A percentile compares a stretch with the other conserved stretches of the same genome.
Evolutionary conservation across 2,113 vertebrate species (phyloP).

Genomic region (Okapia johnstoni): DNA sequence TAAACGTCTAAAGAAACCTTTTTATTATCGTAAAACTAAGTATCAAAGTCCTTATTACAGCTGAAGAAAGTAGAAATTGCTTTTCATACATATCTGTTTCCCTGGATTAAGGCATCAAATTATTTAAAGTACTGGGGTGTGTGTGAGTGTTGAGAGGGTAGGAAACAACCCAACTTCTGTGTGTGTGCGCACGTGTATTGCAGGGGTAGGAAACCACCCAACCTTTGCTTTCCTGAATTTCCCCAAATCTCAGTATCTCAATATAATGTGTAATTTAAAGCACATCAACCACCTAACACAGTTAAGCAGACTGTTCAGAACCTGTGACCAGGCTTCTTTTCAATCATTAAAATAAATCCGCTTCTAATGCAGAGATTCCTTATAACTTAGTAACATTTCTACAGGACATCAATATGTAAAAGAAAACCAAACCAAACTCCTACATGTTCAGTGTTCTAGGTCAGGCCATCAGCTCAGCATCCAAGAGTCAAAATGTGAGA

Average conservation of each 20-base stretch:
- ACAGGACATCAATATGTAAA: not conserved
- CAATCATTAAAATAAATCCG: not conserved
- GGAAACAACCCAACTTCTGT: not conserved
- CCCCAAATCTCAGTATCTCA: not conserved
- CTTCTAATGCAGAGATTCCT: not conserved
- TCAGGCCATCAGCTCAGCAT: not conserved
- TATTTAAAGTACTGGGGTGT: not conserved
- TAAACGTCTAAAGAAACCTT: slow-evolving; percentile 22
- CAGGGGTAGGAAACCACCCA: not conserved
- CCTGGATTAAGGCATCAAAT: not conserved
- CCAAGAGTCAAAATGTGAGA: not conserved
- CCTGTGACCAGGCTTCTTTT: not conserved
- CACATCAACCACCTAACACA: not conserved
- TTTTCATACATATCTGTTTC: not conserved
- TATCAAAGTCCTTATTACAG: not conserved
- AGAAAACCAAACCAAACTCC: not conserved
- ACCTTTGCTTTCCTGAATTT: not conserved
- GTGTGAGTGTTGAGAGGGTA: not conserved
- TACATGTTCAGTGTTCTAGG: not conserved
- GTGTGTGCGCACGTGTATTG: not conserved
- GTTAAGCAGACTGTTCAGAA: not conserved
- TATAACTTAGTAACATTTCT: not conserved
- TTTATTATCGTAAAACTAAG: slow-evolving; percentile 51
- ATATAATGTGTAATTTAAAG: not conserved
- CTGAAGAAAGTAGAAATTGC: slow-evolving; percentile 13